Evolutionary conservation across 2,888 invertebrate species (phyloP).

Genomic region (Drosophila prolongata): DNA sequence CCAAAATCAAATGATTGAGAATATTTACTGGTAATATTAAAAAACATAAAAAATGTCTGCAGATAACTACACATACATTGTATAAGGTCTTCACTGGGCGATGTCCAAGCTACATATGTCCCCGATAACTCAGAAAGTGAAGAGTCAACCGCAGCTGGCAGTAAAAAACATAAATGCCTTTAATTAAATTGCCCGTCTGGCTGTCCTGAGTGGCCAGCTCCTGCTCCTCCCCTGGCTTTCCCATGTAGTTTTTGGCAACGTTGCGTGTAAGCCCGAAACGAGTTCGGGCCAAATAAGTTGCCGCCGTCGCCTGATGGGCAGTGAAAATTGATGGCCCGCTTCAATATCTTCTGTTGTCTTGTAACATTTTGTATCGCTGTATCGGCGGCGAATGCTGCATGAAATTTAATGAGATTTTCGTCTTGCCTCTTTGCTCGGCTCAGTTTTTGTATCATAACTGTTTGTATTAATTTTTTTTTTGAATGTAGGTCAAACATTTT

Average conservation of each 20-base stretch:
- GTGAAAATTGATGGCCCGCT: conserved; percentile 67
- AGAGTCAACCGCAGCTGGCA: conserved; percentile 41
- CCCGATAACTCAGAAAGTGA: conserved; percentile 6
- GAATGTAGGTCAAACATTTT: conserved; percentile 74
- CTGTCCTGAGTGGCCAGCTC: conserved; percentile 22
- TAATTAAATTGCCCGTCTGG: conserved; percentile 62
- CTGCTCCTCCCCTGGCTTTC: neutral
- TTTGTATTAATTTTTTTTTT: conserved; percentile 47
- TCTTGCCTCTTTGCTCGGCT: conserved; percentile 30
- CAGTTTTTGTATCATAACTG: conserved; percentile 67
- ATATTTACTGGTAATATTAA: no score
- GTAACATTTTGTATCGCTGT: conserved; percentile 45
- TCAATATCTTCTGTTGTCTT: conserved; percentile 52
- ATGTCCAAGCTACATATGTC: neutral
- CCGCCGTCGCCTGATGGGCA: conserved; percentile 56
- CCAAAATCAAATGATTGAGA: no score
- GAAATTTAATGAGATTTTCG: conserved; percentile 72
- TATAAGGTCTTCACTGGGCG: neutral
- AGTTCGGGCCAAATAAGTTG: conserved; percentile 29
- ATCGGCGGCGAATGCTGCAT: conserved; percentile 50
- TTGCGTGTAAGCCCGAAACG: conserved; percentile 45
- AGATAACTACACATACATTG: neutral
- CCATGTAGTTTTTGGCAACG: conserved; percentile 39
- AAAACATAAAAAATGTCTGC: no score
- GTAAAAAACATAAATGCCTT: conserved; percentile 63